A percentile compares a stretch with the other conserved stretches of the same genome.
phyloP scores from a whole-genome alignment of 2,113 vertebrate species.

The Oplegnathus fasciatus region DNA sequence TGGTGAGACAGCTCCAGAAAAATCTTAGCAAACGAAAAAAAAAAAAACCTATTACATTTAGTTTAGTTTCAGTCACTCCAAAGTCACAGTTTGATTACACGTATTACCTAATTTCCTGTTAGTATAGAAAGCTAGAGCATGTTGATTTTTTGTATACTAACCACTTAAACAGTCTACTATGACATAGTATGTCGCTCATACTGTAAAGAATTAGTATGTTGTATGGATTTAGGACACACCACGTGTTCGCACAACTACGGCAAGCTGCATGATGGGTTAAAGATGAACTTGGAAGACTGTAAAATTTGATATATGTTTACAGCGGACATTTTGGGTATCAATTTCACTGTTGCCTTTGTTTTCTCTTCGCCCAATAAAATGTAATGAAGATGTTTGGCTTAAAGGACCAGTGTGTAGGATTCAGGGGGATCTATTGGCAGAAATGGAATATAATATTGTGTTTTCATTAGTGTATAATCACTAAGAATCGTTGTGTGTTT shows the following conservation, averaged over 20 bases:
- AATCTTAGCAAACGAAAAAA: neutral
- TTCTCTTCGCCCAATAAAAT: neutral
- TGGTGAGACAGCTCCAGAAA: neutral
- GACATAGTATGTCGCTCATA: neutral
- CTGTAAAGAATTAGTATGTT: too few species aligned
- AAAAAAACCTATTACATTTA: neutral
- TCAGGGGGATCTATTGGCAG: too few species aligned
- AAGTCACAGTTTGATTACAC: neutral
- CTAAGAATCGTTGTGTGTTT: too few species aligned
- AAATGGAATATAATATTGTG: too few species aligned
- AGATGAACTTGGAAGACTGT: too few species aligned
- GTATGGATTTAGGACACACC: too few species aligned
- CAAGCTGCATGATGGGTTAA: too few species aligned
- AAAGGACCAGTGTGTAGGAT: too few species aligned
- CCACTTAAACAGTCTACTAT: neutral
- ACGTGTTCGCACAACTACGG: too few species aligned
- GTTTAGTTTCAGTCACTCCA: neutral
- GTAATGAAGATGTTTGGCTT: too few species aligned
- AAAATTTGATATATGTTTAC: neutral
- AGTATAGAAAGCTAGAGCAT: neutral
- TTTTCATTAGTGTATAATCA: too few species aligned
- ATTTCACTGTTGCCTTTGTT: neutral
- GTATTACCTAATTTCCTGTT: neutral
- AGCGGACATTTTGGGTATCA: neutral
- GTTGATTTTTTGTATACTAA: neutral